A percentile compares a stretch with the other conserved stretches of the same genome.
Evolutionary conservation across 1,140 invertebrate species (phyloP).

Genomic region (Nomia melanderi): DNA sequence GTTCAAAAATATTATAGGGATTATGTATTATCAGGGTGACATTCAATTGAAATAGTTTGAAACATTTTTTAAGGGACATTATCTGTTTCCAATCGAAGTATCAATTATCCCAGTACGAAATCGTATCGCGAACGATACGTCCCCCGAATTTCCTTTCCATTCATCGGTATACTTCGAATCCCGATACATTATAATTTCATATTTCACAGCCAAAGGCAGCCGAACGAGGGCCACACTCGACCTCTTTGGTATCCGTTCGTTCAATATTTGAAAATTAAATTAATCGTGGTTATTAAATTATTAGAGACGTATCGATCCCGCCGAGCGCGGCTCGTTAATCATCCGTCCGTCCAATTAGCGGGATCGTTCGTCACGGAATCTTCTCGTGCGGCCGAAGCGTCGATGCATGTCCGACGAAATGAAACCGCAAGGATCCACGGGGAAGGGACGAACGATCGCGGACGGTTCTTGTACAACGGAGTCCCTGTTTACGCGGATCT

Average conservation of each 20-base stretch:
- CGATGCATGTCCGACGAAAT: not conserved
- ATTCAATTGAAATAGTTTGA: too few relatives aligned
- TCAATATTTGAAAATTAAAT: conserved; percentile 45
- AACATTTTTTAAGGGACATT: too few relatives aligned
- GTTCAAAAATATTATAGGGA: too few relatives aligned
- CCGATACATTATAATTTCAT: conserved; percentile 30
- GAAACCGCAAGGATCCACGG: not conserved
- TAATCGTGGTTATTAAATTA: conserved; percentile 48
- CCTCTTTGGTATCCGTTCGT: not conserved
- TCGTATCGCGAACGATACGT: too few relatives aligned
- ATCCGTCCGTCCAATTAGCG: conserved; percentile 46
- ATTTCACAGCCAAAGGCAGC: not conserved
- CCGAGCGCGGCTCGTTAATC: conserved; percentile 34
- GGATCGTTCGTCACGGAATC: conserved; percentile 27
- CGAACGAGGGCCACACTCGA: not conserved
- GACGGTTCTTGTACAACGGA: not conserved
- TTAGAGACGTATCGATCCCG: conserved; percentile 39
- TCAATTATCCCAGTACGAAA: too few relatives aligned
- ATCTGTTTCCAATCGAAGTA: too few relatives aligned
- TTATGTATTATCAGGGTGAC: too few relatives aligned
- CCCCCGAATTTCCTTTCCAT: not conserved
- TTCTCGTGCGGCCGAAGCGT: not conserved
- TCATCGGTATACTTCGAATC: not conserved
- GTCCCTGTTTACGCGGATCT: not conserved
- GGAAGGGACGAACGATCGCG: not conserved